These are phyloP conservation scores for Synanceia verrucosa DNA, from an alignment of 2,797 vertebrate species.

Conservation along the genomic window DNA sequence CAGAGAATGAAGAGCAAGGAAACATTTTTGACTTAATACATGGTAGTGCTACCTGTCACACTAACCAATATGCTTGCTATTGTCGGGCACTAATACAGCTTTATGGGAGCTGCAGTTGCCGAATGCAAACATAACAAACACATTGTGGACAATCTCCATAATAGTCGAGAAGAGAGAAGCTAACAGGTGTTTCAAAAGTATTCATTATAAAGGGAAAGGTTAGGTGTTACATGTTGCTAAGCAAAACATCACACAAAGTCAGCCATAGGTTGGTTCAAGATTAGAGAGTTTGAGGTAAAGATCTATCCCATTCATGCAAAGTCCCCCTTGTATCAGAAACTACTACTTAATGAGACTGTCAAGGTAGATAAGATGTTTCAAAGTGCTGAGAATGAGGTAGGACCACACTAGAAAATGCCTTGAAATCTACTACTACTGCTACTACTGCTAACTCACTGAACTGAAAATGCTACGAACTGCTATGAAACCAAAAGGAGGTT, in stretches of 20 bases:
- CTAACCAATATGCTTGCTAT: too few species aligned
- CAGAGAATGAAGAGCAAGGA: too few species aligned
- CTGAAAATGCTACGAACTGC: slow-evolving; percentile 4
- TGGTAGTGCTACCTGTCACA: too few species aligned
- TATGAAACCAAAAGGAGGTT: not conserved
- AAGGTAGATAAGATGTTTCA: slow-evolving; percentile 16
- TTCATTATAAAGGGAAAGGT: not conserved
- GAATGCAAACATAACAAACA: not conserved
- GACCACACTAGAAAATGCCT: slow-evolving; percentile 35
- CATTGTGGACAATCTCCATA: not conserved
- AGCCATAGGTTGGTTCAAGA: not conserved
- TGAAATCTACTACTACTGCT: not conserved
- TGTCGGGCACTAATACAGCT: too few species aligned
- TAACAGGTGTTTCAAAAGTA: not conserved
- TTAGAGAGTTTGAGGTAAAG: slow-evolving; percentile 38
- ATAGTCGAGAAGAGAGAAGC: not conserved
- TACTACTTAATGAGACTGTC: not conserved
- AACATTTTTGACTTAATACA: too few species aligned
- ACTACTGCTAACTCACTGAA: slow-evolving; percentile 16
- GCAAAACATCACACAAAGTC: slow-evolving; percentile 8
- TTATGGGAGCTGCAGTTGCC: slow-evolving; percentile 1
- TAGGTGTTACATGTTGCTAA: not conserved
- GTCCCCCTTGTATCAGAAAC: not conserved
- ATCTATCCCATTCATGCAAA: slow-evolving; percentile 7
- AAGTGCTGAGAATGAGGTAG: slow-evolving; percentile 66